Conservation (phyloP, 2,888 invertebrate genomes). For the Plemyria rubiginata region DNA sequence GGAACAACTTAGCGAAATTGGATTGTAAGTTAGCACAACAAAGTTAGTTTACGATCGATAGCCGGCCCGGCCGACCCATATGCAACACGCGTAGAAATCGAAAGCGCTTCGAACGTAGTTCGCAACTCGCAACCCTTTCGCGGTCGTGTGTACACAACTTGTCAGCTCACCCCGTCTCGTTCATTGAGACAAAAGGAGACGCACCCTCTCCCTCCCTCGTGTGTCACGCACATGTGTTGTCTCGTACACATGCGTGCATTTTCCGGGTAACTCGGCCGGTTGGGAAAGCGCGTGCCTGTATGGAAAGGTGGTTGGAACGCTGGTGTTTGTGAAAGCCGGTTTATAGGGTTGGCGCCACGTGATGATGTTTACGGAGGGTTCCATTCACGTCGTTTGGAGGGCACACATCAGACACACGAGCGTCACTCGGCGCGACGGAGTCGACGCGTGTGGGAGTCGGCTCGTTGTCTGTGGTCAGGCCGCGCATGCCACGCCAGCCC, state of each 20-base stretch:
- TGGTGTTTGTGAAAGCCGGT: slow-evolving; percentile 51
- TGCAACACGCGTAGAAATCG: slow-evolving; percentile 78
- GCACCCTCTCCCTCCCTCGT: slow-evolving; percentile 67
- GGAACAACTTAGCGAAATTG: slow-evolving; percentile 55
- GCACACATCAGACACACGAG: slow-evolving; percentile 46
- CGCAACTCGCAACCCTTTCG: slow-evolving; percentile 76
- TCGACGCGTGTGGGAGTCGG: slow-evolving; percentile 68
- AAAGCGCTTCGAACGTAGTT: slow-evolving; percentile 74
- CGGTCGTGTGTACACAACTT: slow-evolving; percentile 72
- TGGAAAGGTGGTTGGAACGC: slow-evolving; percentile 41
- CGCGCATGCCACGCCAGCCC: slow-evolving; percentile 73
- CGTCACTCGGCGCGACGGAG: slow-evolving; percentile 46
- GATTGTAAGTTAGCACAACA: slow-evolving; percentile 45
- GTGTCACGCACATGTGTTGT: slow-evolving; percentile 73
- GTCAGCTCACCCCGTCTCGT: slow-evolving; percentile 67
- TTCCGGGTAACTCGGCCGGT: slow-evolving; percentile 52
- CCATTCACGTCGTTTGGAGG: slow-evolving; percentile 61
- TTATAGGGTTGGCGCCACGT: slow-evolving; percentile 62
- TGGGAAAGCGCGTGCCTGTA: slow-evolving; percentile 42
- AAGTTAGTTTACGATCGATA: slow-evolving; percentile 72
- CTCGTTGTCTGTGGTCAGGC: slow-evolving; percentile 80
- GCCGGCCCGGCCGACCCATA: slow-evolving; percentile 64
- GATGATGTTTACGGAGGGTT: slow-evolving; percentile 65
- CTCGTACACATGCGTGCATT: slow-evolving; percentile 70
- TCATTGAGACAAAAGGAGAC: slow-evolving; percentile 72